Evolutionary conservation across 2,113 vertebrate genomes (phyloP).

Genomic region (Anolis sagrei): DNA sequence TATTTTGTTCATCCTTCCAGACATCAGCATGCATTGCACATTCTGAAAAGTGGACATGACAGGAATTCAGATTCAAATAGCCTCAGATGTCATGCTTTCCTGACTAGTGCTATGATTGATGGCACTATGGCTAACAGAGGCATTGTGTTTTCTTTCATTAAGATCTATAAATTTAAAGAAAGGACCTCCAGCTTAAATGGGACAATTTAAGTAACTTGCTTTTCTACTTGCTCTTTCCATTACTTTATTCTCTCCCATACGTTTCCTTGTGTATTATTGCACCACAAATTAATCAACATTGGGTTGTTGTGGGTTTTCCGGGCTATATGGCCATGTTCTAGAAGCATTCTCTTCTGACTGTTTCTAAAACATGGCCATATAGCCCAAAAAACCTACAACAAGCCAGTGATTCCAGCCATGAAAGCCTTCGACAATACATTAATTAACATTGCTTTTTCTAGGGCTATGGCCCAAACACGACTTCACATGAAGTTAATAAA

Average conservation of each 20-base stretch:
- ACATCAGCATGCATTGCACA: constrained; percentile 52
- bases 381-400: too few species aligned
- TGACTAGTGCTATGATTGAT: constrained; percentile 47
- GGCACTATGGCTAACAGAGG: not conserved
- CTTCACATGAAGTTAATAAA: not conserved
- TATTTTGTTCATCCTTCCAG: constrained; percentile 48
- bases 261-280: not conserved
- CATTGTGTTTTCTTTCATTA: constrained; percentile 41
- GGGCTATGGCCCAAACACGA: accelerated
- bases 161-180: constrained; percentile 36
- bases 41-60: constrained; percentile 32
- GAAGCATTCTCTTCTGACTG: too few species aligned
- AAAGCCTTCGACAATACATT: too few species aligned
- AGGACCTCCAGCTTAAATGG: constrained; percentile 22
- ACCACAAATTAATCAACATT: not conserved
- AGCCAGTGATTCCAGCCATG: too few species aligned
- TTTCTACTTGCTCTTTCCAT: not conserved
- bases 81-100: constrained; percentile 32
- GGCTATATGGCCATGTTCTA: too few species aligned
- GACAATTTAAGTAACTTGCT: not conserved
- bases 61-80: constrained; percentile 56
- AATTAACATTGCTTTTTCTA: not conserved
- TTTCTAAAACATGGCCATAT: too few species aligned
- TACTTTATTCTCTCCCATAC: not conserved
- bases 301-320: too few species aligned